Base-by-base conservation (phyloP, 1,140 invertebrate species). In the Mizuhopecten yessoensis region DNA sequence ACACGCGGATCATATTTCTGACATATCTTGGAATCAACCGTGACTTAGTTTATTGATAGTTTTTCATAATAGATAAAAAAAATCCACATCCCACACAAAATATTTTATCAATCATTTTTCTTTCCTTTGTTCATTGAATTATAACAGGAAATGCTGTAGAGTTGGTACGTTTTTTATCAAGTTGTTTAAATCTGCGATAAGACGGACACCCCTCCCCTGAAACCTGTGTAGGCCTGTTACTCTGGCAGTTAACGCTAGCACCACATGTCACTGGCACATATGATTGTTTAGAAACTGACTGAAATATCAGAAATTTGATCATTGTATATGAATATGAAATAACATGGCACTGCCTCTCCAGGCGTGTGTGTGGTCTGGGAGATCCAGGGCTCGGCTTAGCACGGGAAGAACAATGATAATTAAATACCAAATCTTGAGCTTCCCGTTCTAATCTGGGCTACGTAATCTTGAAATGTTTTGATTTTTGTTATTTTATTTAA, bases 241-340 rank as follows among this genome's bases (percentile, higher is more conserved):
- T 75, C 23, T 29, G n/a, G 57, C 57, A 75, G 57, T 75, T 17
- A 75, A 75, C 23, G 57, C 57, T 75, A 75, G 57, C 23, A 75
- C 57, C 57, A 75, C 57, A 75, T 75, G 57, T 75, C 57, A 75
- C 57, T 75, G 57, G 29, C 57, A 75, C 57, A 75, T 75, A 75
- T 75, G n/a, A 75, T 75, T 75, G 57, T 75, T 75, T 75, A 75
- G 57, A 29, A 75, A 75, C 57, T 75, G 57, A 75, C 57, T 75
- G 57, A 75, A 75, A 75, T 75, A 75, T 75, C 57, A 75, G 57
- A 75, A 75, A 75, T 75, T 75, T 75, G 57, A 75, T 75, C 57
- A 29, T 75, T 75, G 57, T 75, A 75, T 75, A 75, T 75, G 57
- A 75, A 75, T 75, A 75, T 75, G 57, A 75, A 75, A 75, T 75